Conservation (phyloP, 1,140 invertebrate species). For the Drosophila varians region DNA sequence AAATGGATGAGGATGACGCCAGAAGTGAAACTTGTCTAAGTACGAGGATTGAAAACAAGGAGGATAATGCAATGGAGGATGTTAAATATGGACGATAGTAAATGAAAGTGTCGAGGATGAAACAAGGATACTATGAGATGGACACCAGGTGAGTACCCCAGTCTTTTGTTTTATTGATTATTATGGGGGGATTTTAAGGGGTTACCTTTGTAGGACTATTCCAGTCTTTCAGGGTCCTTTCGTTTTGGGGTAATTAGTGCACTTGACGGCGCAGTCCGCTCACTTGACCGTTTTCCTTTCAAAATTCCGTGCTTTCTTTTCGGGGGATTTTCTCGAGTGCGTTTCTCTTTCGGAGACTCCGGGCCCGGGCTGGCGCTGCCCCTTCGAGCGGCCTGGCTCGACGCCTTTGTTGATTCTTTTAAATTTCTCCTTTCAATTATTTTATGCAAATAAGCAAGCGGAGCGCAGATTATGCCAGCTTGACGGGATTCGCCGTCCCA, state of each 20-base stretch:
- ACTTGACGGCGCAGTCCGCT: constrained; percentile 41
- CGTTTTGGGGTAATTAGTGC: constrained; percentile 63
- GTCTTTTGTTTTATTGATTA: background rate
- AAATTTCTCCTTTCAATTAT: constrained; percentile 82
- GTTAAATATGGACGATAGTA: too few species aligned
- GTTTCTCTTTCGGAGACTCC: constrained; percentile 24
- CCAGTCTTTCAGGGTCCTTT: constrained; percentile 1
- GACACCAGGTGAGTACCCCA: background rate
- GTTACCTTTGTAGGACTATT: background rate
- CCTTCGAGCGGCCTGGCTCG: constrained; percentile 26
- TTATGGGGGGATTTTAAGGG: too few species aligned
- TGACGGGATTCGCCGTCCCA: constrained; percentile 56
- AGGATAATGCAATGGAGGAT: too few species aligned
- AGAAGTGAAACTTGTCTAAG: too few species aligned
- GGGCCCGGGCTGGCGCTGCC: background rate
- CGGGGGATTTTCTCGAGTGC: constrained; percentile 48
- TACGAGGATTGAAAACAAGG: too few species aligned
- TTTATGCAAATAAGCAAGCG: constrained; percentile 80
- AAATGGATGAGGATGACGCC: too few species aligned
- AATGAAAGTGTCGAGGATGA: too few species aligned
- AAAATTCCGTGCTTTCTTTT: constrained; percentile 28
- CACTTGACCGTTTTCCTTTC: constrained; percentile 68
- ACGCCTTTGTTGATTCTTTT: constrained; percentile 77
- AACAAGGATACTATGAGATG: too few species aligned
- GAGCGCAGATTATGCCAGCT: constrained; percentile 79